These are phyloP conservation scores for Rhingia rostrata DNA, from an alignment of 2,888 invertebrate species.

Conservation along the genomic window DNA sequence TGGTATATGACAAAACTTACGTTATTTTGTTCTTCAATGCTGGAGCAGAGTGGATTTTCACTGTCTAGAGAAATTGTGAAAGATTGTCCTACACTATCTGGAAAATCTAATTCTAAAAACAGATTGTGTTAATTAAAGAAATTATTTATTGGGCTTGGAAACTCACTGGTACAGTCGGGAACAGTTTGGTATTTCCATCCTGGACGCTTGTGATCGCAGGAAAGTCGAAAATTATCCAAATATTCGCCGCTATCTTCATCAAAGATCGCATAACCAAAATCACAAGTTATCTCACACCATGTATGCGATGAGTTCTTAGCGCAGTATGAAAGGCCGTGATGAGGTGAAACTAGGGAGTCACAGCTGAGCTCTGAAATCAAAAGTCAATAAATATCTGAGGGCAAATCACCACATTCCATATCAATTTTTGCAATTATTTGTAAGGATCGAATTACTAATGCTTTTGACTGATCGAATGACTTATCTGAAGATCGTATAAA, in stretches of 20 bases:
- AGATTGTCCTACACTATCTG: slow-evolving; percentile 83
- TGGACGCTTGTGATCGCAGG: slow-evolving; percentile 81
- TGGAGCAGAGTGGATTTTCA: slow-evolving; percentile 82
- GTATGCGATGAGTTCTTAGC: slow-evolving; percentile 82
- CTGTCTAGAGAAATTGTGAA: slow-evolving; percentile 83
- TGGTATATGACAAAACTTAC: slow-evolving; percentile 29
- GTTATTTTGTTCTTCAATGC: slow-evolving; percentile 73
- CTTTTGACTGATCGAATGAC: too few relatives aligned
- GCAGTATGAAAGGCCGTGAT: slow-evolving; percentile 84
- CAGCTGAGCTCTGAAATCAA: slow-evolving; percentile 79
- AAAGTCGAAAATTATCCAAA: slow-evolving; percentile 78
- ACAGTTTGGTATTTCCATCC: slow-evolving; percentile 81
- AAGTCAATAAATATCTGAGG: too few relatives aligned
- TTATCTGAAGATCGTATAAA: too few relatives aligned
- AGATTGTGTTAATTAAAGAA: slow-evolving; percentile 8
- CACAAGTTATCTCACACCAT: slow-evolving; percentile 85
- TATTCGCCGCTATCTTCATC: slow-evolving; percentile 78
- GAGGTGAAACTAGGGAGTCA: slow-evolving; percentile 82
- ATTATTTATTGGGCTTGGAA: neutral
- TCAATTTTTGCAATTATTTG: too few relatives aligned
- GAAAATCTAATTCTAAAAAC: slow-evolving; percentile 83
- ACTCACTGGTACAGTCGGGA: slow-evolving; percentile 85
- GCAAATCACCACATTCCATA: too few relatives aligned
- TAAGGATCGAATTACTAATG: too few relatives aligned
- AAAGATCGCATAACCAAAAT: slow-evolving; percentile 85